Percentiles rank a stretch among this genome's conserved stretches.
Conservation (phyloP, 2,113 vertebrate species). For the Melanocharis versteri region DNA sequence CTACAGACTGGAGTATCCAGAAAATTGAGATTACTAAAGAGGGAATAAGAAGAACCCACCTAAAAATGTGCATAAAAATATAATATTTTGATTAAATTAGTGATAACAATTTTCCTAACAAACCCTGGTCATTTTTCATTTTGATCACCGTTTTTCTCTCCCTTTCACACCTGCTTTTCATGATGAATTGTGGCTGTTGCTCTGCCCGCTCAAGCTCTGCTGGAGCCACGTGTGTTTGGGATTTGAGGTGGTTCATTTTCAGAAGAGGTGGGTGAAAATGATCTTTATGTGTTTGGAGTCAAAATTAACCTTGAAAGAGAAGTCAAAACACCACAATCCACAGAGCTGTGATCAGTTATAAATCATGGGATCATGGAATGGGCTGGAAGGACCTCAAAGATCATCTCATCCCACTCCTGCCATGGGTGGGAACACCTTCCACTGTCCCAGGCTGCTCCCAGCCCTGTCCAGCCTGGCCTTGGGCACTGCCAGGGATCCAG, state of each 20-base stretch:
- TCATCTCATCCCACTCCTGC: rapidly evolving
- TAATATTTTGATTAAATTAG: background rate
- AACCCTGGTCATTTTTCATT: background rate
- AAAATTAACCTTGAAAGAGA: background rate
- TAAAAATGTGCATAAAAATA: background rate
- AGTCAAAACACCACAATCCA: background rate
- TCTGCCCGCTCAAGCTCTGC: background rate
- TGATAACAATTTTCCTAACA: background rate
- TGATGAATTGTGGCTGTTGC: background rate
- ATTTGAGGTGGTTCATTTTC: background rate
- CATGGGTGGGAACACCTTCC: background rate
- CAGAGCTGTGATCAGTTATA: background rate
- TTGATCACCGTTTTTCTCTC: background rate
- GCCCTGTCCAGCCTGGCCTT: background rate
- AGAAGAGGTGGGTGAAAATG: background rate
- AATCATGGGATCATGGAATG: background rate
- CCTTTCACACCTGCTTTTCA: background rate
- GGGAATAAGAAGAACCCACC: background rate
- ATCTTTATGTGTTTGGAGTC: background rate
- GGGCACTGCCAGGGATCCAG: background rate
- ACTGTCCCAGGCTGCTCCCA: background rate
- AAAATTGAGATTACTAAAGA: background rate
- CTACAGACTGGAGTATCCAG: background rate
- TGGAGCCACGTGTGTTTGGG: background rate
- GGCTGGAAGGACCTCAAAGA: background rate